Conservation (phyloP, 53 echinoderm and acorn worm genomes). For the Echinarachnius parma region DNA sequence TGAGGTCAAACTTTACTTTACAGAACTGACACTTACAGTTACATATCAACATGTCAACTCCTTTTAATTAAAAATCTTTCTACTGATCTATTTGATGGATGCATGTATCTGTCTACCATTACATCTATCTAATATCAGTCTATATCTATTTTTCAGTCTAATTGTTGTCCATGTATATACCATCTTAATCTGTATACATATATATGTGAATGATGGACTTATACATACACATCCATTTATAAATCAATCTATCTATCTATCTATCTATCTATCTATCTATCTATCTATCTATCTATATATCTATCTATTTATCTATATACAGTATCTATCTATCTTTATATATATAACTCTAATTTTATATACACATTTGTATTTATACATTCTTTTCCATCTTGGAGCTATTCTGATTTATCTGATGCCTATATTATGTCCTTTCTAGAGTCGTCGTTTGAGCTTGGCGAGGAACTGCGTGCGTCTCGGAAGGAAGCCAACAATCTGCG, state of each 20-base stretch:
- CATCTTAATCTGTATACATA: background rate
- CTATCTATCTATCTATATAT: background rate
- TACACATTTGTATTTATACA: too few species aligned
- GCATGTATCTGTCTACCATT: background rate
- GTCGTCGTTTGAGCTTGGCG: constrained; percentile 41
- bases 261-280: background rate
- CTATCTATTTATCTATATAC: too few species aligned
- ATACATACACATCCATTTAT: background rate
- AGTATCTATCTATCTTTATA: too few species aligned
- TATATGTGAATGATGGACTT: background rate
- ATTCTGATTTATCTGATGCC: too few species aligned
- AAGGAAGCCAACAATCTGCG: constrained; percentile 38
- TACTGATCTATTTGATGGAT: background rate
- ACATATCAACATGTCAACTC: background rate
- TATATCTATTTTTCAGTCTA: too few species aligned
- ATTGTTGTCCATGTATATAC: too few species aligned
- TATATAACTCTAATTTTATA: too few species aligned
- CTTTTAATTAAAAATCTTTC: background rate
- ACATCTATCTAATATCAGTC: background rate
- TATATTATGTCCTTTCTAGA: too few species aligned
- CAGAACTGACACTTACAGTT: too few species aligned
- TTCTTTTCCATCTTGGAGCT: too few species aligned
- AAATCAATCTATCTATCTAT: background rate
- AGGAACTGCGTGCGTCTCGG: constrained; percentile 18
- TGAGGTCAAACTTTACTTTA: background rate